Evolutionary conservation across 2,888 invertebrate species (phyloP).

Genomic region (Ferrisia virgata): DNA sequence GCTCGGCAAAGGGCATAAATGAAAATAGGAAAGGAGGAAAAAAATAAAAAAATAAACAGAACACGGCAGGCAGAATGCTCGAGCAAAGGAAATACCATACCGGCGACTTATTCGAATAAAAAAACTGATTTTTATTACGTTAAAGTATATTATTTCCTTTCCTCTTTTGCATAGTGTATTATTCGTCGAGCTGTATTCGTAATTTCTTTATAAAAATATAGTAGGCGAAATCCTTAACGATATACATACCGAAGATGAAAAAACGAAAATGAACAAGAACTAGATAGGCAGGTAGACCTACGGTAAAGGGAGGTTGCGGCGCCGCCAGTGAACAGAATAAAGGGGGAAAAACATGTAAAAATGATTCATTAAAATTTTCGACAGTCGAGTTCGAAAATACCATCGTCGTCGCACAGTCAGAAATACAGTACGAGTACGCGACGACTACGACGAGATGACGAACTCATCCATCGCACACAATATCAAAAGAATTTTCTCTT

Average conservation of each 20-base stretch:
- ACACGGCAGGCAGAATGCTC: background rate
- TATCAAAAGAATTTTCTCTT: background rate
- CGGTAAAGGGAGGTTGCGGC: no score
- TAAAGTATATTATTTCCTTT: background rate
- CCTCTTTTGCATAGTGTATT: background rate
- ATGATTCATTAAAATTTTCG: constrained; percentile 11
- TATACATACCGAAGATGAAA: no score
- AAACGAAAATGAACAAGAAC: background rate
- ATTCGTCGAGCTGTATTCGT: background rate
- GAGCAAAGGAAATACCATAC: background rate
- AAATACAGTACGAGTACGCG: no score
- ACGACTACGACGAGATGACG: no score
- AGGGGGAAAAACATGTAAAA: background rate
- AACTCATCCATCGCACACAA: background rate
- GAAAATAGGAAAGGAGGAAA: background rate
- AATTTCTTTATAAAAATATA: background rate
- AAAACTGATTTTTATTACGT: constrained; percentile 5
- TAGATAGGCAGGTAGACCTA: no score
- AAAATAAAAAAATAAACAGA: background rate
- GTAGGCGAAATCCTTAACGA: constrained; percentile 10
- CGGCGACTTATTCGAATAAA: background rate
- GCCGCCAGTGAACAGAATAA: no score
- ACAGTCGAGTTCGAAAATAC: background rate
- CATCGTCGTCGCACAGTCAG: background rate
- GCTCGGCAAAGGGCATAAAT: background rate